Conservation (phyloP, 2,113 vertebrate genomes). For the Colistium nudipinnis region DNA sequence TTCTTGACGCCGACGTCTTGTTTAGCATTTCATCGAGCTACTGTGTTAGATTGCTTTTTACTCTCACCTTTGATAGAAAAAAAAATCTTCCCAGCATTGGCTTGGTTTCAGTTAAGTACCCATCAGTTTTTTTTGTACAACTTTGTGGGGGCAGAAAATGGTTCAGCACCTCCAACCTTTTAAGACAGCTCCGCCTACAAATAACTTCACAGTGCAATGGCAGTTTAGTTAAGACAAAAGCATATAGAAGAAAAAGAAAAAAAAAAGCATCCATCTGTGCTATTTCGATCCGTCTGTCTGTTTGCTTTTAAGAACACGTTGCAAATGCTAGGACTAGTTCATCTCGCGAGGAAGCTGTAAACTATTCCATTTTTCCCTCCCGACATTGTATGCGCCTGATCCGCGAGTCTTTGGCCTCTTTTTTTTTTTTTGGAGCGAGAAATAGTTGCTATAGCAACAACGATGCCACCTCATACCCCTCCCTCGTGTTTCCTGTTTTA, state of each 20-base stretch:
- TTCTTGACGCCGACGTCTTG: not conserved
- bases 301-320: not conserved
- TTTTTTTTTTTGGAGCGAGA: slow-evolving; percentile 15
- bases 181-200: slow-evolving; percentile 19
- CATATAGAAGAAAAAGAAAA: no score
- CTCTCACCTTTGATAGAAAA: not conserved
- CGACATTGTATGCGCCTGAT: not conserved
- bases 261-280: slow-evolving; percentile 37
- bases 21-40: not conserved
- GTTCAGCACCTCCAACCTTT: not conserved
- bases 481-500: not conserved
- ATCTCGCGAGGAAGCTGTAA: slow-evolving; percentile 36
- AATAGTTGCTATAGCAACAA: not conserved
- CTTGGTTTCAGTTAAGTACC: not conserved
- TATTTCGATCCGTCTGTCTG: not conserved
- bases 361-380: not conserved
- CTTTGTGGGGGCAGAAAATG: slow-evolving; percentile 16
- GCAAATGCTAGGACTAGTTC: slow-evolving; percentile 4
- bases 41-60: not conserved
- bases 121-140: not conserved
- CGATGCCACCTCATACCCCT: not conserved
- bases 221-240: slow-evolving; percentile 71
- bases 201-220: slow-evolving; percentile 78
- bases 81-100: slow-evolving; percentile 17
- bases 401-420: slow-evolving; percentile 68